phyloP scores from a whole-genome alignment of 2,797 vertebrate genomes.

The Sebastiscus albofasciatus region DNA sequence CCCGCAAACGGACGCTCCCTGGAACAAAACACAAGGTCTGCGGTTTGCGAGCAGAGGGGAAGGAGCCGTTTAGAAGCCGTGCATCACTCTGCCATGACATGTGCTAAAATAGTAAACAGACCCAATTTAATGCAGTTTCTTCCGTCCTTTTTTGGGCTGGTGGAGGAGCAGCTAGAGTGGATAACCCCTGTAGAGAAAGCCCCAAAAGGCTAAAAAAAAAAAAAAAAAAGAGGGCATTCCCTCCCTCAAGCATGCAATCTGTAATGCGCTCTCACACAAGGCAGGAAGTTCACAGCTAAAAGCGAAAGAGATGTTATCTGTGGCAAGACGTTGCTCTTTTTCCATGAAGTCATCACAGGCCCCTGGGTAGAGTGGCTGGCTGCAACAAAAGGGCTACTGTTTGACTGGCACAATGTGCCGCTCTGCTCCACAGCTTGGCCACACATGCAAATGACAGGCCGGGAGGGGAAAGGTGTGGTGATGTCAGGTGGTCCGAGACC shows the following conservation, averaged over 20 bases:
- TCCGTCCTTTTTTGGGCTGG: background rate
- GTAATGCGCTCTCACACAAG: slow-evolving; percentile 53
- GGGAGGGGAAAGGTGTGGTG: background rate
- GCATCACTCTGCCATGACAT: slow-evolving; percentile 23
- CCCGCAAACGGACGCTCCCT: slow-evolving; percentile 34
- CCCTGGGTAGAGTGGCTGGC: slow-evolving; percentile 58
- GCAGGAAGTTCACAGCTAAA: slow-evolving; percentile 85
- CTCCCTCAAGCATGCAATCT: slow-evolving; percentile 68
- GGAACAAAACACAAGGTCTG: slow-evolving; percentile 58
- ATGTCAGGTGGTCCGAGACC: background rate
- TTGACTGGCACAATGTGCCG: slow-evolving; percentile 64
- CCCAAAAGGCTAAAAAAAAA: slow-evolving; percentile 30
- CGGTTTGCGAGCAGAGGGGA: slow-evolving; percentile 39
- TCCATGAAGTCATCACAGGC: slow-evolving; percentile 86
- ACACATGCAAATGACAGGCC: slow-evolving; percentile 78
- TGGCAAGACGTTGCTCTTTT: slow-evolving; percentile 82
- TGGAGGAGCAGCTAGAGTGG: background rate
- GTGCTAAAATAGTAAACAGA: slow-evolving; percentile 13
- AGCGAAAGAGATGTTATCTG: slow-evolving; percentile 83
- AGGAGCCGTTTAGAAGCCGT: slow-evolving; percentile 29
- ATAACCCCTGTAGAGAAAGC: background rate
- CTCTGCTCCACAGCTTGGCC: slow-evolving; percentile 65
- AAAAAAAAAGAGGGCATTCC: slow-evolving; percentile 73
- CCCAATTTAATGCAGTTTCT: background rate
- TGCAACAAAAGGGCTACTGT: slow-evolving; percentile 80